These are phyloP conservation scores for Sorex fumeus DNA, from an alignment of 2,113 vertebrate species.

Conservation along the genomic window DNA sequence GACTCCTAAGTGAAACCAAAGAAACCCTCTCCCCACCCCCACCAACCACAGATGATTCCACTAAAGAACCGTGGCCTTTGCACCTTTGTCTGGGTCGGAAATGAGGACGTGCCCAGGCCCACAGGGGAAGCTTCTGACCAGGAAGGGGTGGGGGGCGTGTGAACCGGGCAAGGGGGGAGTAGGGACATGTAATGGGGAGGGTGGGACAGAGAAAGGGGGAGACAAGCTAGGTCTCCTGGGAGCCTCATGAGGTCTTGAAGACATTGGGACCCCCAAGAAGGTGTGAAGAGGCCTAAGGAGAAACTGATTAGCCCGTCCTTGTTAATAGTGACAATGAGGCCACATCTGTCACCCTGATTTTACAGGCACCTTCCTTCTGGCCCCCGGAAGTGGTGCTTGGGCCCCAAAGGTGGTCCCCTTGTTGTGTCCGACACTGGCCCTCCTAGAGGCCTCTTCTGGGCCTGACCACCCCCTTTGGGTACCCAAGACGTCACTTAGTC, in stretches of 20 bases:
- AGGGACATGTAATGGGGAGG: not conserved
- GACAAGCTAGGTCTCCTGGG: accelerated
- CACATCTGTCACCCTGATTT: not conserved
- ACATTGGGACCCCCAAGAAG: not conserved
- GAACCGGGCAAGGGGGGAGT: accelerated
- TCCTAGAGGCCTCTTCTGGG: too few relatives aligned
- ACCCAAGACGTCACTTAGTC: too few relatives aligned
- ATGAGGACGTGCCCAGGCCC: not conserved
- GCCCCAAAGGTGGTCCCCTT: too few relatives aligned
- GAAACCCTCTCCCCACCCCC: not conserved
- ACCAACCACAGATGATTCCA: not conserved
- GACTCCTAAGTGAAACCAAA: not conserved
- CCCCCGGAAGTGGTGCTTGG: too few relatives aligned
- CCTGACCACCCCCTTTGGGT: not conserved
- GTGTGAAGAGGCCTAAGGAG: not conserved
- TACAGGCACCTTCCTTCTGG: not conserved
- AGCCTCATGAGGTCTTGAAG: not conserved
- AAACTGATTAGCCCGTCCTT: too few relatives aligned
- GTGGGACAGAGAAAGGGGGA: too few relatives aligned
- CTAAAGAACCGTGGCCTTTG: not conserved
- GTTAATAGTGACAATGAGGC: not conserved
- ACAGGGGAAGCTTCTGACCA: not conserved
- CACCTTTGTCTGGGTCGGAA: not conserved
- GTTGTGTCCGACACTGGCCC: too few relatives aligned
- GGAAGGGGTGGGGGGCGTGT: too few relatives aligned